Evolutionary conservation across 2,888 invertebrate species (phyloP).

Genomic region (Atrina japonica): DNA sequence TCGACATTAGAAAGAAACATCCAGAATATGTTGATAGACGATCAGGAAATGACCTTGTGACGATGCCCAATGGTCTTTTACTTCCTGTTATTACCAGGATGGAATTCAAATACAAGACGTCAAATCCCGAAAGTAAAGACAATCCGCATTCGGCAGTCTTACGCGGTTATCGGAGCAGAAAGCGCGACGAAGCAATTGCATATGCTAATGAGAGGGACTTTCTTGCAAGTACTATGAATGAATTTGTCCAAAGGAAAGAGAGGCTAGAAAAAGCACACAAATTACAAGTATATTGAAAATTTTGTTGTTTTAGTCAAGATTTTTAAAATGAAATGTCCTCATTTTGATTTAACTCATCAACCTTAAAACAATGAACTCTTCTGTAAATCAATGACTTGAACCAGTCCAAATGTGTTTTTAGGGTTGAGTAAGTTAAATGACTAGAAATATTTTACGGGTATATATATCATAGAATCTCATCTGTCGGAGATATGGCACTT

Average conservation of each 20-base stretch:
- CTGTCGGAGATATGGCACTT: too few relatives aligned
- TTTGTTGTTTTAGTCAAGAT: too few relatives aligned
- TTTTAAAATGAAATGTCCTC: too few relatives aligned
- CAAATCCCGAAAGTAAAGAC: constrained; percentile 57
- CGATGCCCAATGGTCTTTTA: constrained; percentile 52
- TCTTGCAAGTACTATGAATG: constrained; percentile 64
- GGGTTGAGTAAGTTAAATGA: too few relatives aligned
- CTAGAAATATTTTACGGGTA: too few relatives aligned
- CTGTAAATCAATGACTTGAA: too few relatives aligned
- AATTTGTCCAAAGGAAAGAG: constrained; percentile 55
- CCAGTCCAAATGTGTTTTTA: too few relatives aligned
- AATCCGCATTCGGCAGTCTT: constrained; percentile 64
- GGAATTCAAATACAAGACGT: constrained; percentile 63
- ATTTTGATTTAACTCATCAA: too few relatives aligned
- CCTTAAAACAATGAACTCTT: too few relatives aligned
- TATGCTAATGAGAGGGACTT: constrained; percentile 63
- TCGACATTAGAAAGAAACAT: constrained; percentile 52
- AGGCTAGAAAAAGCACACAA: constrained; percentile 38
- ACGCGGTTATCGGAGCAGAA: constrained; percentile 57
- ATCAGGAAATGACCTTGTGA: constrained; percentile 61
- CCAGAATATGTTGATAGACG: constrained; percentile 48
- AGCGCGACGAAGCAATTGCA: constrained; percentile 60
- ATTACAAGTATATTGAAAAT: constrained; percentile 3
- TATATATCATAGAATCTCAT: too few relatives aligned
- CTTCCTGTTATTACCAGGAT: constrained; percentile 59